Conservation (phyloP, 2,797 vertebrate genomes). For the Chaetodon trifasciatus region DNA sequence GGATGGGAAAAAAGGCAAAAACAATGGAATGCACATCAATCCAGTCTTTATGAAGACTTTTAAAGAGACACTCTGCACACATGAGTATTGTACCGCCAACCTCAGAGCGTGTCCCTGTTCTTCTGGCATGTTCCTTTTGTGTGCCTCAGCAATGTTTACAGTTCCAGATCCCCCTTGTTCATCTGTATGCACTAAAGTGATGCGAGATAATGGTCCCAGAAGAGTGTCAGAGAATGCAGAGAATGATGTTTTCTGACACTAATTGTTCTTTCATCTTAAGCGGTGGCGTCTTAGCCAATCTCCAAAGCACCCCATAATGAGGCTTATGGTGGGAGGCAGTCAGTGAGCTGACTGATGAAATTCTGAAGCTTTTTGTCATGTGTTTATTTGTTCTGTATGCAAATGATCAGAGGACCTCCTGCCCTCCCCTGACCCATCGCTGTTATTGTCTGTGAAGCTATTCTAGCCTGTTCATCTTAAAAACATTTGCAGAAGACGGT, state of each 20-base stretch:
- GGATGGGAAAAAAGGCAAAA: not conserved
- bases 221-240: slow-evolving; percentile 45
- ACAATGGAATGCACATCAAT: slow-evolving; percentile 25
- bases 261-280: slow-evolving; percentile 76
- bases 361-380: slow-evolving; percentile 38
- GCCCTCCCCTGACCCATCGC: slow-evolving; percentile 9
- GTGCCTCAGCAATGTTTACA: slow-evolving; percentile 38
- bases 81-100: slow-evolving; percentile 12
- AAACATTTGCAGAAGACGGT: slow-evolving; percentile 20
- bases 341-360: slow-evolving; percentile 49
- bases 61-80: slow-evolving; percentile 28
- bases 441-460: slow-evolving; percentile 30
- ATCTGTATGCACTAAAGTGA: slow-evolving; percentile 46
- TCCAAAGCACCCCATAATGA: slow-evolving; percentile 65
- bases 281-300: slow-evolving; percentile 43
- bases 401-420: slow-evolving; percentile 44
- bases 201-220: slow-evolving; percentile 59
- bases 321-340: slow-evolving; percentile 30
- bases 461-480: slow-evolving; percentile 4
- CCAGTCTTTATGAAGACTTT: slow-evolving; percentile 3
- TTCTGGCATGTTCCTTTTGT: slow-evolving; percentile 30
- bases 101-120: slow-evolving; percentile 1
- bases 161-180: slow-evolving; percentile 46
- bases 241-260: slow-evolving; percentile 70
- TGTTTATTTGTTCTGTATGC: slow-evolving; percentile 31